These are phyloP conservation scores for Ptilorrhoa leucosticta DNA, from an alignment of 2,113 vertebrate genomes.

Conservation along the genomic window DNA sequence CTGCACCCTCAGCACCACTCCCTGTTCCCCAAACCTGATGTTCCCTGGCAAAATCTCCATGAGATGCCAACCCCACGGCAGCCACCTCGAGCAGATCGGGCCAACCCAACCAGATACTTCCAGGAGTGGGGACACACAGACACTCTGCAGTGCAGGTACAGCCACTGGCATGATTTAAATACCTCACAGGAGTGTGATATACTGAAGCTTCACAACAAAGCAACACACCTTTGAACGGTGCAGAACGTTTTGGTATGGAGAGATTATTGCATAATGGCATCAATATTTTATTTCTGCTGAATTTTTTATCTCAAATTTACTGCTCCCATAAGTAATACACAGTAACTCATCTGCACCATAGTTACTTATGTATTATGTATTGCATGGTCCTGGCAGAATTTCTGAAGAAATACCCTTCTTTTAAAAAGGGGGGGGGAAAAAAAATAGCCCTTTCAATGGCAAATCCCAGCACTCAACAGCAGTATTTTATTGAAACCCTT, in stretches of 20 bases:
- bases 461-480: conserved; percentile 13
- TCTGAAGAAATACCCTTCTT: conserved; percentile 17
- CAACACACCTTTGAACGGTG: neutral
- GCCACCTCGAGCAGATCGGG: neutral
- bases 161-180: neutral
- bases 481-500: neutral
- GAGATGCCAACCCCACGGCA: fast-evolving
- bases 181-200: neutral
- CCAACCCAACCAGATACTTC: neutral
- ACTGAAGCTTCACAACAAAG: neutral
- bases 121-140: neutral
- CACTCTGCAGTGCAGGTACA: neutral
- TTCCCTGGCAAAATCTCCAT: neutral
- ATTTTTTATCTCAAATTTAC: conserved; percentile 69
- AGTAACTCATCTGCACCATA: conserved; percentile 40
- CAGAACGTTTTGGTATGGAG: neutral
- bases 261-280: conserved; percentile 54
- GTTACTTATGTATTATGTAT: conserved; percentile 49
- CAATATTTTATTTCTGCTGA: conserved; percentile 70
- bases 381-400: neutral
- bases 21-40: neutral
- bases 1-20: neutral
- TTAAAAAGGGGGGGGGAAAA: neutral
- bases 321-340: conserved; percentile 65
- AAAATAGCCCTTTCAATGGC: conserved; percentile 11